Base-by-base conservation (phyloP, 2,797 vertebrate genomes). In the Bradypus variegatus region DNA sequence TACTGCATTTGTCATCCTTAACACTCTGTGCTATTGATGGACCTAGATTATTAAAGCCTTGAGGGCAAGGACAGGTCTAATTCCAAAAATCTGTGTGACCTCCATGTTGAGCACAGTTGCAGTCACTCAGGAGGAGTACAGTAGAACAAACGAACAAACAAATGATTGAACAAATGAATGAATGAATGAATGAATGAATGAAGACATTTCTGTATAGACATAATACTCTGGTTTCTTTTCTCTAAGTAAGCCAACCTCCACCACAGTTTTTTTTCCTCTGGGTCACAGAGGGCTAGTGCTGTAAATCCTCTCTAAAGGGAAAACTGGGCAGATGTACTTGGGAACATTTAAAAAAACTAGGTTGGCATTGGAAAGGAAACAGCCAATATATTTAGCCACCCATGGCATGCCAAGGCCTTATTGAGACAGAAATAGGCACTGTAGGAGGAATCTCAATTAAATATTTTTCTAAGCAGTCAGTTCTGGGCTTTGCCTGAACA, bases 311-410 rank as follows among this genome's bases (percentile, higher is more conserved):
- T 95, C 81, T 27, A 58, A 95, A 95, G 91, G 92, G 95, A 96
- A 97, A 97, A 94, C 96, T 97, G 96, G 96, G 97, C 95, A 96
- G 93, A 97, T 96, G 95, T 95, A 97, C 97, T 97, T 97, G 97
- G 96, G 97, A 97, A 97, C 96, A 97, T 97, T 97, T 96, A 84
- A 19, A 96, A 96, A 96, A 97, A 96, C 95, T 96, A 96, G 94
- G 94, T 93, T 97, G 97, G 96, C 97, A 77, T 93, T 91, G 94
- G 96, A 97, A 94, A 97, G 94, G 96, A 97, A 97, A 94, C 92
- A 96, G 92, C 92, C 94, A 97, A 97, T 97, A 97, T 97, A 97
- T 97, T 97, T 97, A 97, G 97, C 97, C 96, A 96, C 95, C 95
- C 89, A 94, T 96, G 94, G 95, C 96, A 97, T 96, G 97, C 97